Conservation (phyloP, 2,113 vertebrate genomes). For the Seriola dumerili region DNA sequence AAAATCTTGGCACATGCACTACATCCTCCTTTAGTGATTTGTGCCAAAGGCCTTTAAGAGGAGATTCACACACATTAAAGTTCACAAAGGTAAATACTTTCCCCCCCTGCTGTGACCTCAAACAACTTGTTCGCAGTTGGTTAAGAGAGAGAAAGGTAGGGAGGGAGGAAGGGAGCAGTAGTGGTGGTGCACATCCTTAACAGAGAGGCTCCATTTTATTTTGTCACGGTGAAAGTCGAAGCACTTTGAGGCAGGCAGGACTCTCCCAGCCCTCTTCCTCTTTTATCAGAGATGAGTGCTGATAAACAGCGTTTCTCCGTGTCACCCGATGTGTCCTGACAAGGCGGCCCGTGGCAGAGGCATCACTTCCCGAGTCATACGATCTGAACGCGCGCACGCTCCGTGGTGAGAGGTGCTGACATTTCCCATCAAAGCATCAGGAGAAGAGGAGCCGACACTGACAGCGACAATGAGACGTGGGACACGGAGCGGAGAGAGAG, state of each 20-base stretch:
- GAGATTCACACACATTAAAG: constrained; percentile 43
- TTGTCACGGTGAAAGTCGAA: constrained; percentile 8
- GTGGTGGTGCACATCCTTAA: background rate
- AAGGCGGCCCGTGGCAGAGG: constrained; percentile 22
- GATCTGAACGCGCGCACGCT: constrained; percentile 22
- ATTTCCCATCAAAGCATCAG: constrained; percentile 47
- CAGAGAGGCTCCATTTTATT: background rate
- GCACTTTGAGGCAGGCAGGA: constrained; percentile 4
- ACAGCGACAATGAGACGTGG: constrained; percentile 28
- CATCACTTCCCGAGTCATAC: constrained; percentile 42
- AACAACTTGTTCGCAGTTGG: background rate
- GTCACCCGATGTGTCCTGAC: constrained; percentile 57
- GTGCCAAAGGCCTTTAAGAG: constrained; percentile 40
- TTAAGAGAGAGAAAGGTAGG: background rate
- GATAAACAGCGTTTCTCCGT: constrained; percentile 43
- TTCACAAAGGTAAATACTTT: constrained; percentile 42
- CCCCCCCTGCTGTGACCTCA: constrained; percentile 27
- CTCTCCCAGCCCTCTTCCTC: constrained; percentile 33
- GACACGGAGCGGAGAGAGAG: constrained; percentile 21
- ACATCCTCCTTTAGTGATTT: background rate
- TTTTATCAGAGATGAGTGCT: constrained; percentile 41
- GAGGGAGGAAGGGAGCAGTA: background rate
- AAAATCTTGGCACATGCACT: constrained; percentile 48
- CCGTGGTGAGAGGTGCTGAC: constrained; percentile 55
- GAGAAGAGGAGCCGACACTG: constrained; percentile 38